Conservation (phyloP, 2,888 invertebrate species). For the Achlya flavicornis region DNA sequence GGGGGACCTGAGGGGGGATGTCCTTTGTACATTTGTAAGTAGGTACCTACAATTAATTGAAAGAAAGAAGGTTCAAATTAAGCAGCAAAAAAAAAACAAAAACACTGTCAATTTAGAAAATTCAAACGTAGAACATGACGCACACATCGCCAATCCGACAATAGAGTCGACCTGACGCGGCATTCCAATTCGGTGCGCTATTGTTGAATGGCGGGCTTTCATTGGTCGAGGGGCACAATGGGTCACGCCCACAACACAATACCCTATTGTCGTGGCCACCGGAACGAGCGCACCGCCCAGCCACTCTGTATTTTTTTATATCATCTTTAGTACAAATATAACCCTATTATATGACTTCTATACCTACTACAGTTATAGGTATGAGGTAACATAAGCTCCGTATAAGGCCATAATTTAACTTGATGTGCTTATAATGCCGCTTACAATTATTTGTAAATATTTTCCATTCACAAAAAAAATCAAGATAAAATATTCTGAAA, state of each 20-base stretch:
- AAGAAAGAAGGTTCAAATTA: too few relatives aligned
- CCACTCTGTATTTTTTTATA: constrained; percentile 34
- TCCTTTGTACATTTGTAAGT: too few relatives aligned
- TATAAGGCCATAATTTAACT: background rate
- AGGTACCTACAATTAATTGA: too few relatives aligned
- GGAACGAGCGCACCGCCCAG: constrained; percentile 63
- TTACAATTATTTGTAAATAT: too few relatives aligned
- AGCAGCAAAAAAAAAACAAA: background rate
- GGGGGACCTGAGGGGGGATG: too few relatives aligned
- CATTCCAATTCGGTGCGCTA: constrained; percentile 81
- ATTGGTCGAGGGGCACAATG: constrained; percentile 78
- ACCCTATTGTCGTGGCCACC: constrained; percentile 70
- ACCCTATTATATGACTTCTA: background rate
- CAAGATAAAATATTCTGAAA: too few relatives aligned
- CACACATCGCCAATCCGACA: constrained; percentile 68
- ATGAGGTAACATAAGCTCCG: too few relatives aligned
- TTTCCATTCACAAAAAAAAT: too few relatives aligned
- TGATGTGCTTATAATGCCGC: too few relatives aligned
- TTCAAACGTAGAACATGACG: constrained; percentile 45
- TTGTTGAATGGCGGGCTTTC: constrained; percentile 68
- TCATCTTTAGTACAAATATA: background rate
- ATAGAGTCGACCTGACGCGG: constrained; percentile 62
- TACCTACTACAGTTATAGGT: too few relatives aligned
- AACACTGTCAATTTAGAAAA: constrained; percentile 38
- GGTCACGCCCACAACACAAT: constrained; percentile 80